Conservation (phyloP, 2,888 invertebrate species). For the Agrotis puta region DNA sequence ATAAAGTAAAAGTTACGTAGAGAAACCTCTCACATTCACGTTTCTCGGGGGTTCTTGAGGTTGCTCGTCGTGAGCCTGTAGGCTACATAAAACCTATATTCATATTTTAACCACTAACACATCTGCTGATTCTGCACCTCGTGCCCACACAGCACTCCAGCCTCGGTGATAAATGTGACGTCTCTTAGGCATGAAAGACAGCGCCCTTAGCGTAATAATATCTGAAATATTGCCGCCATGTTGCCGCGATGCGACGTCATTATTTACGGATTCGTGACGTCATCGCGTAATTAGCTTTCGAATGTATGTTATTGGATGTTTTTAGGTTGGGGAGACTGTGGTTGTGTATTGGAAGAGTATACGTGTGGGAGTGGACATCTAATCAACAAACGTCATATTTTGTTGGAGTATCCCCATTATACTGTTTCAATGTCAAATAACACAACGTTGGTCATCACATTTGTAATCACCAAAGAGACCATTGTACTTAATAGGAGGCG, state of each 20-base stretch:
- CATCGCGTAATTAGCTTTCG: slow-evolving; percentile 75
- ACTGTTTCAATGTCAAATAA: no score
- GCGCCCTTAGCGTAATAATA: slow-evolving; percentile 68
- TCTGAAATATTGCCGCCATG: slow-evolving; percentile 70
- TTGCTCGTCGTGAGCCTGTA: no score
- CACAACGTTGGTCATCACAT: no score
- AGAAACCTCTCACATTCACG: no score
- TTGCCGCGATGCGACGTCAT: slow-evolving; percentile 73
- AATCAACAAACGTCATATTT: neutral
- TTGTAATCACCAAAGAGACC: no score
- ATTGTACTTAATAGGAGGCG: no score
- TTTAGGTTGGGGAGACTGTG: slow-evolving; percentile 30
- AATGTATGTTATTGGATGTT: slow-evolving; percentile 71
- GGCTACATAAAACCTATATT: neutral
- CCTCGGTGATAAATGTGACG: slow-evolving; percentile 50
- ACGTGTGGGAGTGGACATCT: neutral
- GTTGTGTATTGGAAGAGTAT: slow-evolving; percentile 5
- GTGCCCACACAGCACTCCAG: slow-evolving; percentile 15
- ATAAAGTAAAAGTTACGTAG: no score
- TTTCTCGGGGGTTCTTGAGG: no score
- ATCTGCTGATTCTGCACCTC: slow-evolving; percentile 30
- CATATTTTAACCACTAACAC: slow-evolving; percentile 23
- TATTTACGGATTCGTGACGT: slow-evolving; percentile 73
- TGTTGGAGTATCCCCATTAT: neutral
- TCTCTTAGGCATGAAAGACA: slow-evolving; percentile 56